These are phyloP conservation scores for Pantherophis alleghaniensis DNA, from an alignment of 2,797 vertebrate species.

Conservation along the genomic window DNA sequence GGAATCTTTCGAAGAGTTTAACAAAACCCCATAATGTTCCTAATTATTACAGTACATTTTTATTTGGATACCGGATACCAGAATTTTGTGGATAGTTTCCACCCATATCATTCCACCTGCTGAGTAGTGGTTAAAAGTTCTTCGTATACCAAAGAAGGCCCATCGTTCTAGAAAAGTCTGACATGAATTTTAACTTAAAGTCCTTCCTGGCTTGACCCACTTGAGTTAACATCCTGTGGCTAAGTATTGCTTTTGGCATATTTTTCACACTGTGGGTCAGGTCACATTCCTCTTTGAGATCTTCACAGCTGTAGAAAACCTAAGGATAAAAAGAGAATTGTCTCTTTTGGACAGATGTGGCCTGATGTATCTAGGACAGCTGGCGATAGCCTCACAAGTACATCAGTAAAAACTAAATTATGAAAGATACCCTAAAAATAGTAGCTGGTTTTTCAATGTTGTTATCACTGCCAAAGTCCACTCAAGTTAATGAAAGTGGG, in stretches of 20 bases:
- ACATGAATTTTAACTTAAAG: constrained; percentile 60
- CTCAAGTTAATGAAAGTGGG: background rate
- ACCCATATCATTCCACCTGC: background rate
- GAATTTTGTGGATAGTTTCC: constrained; percentile 12
- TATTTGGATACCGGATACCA: constrained; percentile 57
- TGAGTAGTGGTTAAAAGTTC: constrained; percentile 23
- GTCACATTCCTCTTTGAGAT: constrained; percentile 23
- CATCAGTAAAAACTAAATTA: constrained; percentile 33
- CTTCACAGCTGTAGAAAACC: background rate
- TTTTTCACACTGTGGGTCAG: constrained; percentile 34
- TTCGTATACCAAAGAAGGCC: constrained; percentile 48
- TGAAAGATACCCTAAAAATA: constrained; percentile 19
- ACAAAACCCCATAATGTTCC: constrained; percentile 64
- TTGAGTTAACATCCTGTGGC: constrained; percentile 51
- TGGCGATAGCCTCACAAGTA: constrained; percentile 28
- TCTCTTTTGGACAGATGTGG: constrained; percentile 34
- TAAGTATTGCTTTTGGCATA: constrained; percentile 55
- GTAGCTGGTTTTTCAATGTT: background rate
- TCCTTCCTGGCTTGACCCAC: constrained; percentile 50
- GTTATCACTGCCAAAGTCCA: background rate
- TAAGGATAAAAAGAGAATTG: background rate
- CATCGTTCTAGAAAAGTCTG: constrained; percentile 56
- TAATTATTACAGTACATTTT: constrained; percentile 32
- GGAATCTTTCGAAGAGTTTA: constrained; percentile 64
- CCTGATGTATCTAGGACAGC: constrained; percentile 20